Evolutionary conservation across 1,140 invertebrate genomes (phyloP), one percentile per base, ranked within the genome.

Genomic region (Procambarus virginalis): DNA sequence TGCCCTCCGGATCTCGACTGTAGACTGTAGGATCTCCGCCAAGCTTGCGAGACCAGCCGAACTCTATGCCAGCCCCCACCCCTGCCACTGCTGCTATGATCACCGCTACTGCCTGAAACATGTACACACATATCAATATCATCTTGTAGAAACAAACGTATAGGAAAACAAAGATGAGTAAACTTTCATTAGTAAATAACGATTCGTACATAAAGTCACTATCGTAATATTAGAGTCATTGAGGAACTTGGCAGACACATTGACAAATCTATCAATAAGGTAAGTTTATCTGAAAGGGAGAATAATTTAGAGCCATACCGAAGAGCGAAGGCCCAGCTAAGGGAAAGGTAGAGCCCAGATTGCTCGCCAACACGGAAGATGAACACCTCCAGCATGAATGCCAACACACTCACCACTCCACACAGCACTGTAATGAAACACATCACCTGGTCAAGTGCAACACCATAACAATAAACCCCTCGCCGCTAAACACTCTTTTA

Each of bases 1-100:
- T 84, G 89, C 91, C 91, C 70, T 92, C 89, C 1, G 91, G 89
- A 81, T 92, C 91, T 17, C 91, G 85, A 76, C 34, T 76, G 22
- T 91, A 90, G 49, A 92, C 87, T 34, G 89, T 91, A 3, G 91
- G 91, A 60, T 92, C 91, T 0, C 91, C 89, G 20, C 91, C 91
- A 9, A 92, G 78, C 58, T 91, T 92, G 58, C 91, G 85, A 1
- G 89, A 88, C 85, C 89, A 91, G 2, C 90, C 84, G 60, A 90
- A 92, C 86, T 91, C 89, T 8, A 88, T 80, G 34, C 91, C 90
- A 3, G 91, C 86, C 20, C 70, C 64, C 34, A 84, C 86, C 3
- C 91, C 91, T 12, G 85, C 83, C 17, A 88, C 55, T n/a, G 85
- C 86, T 10, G 78, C 60, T 20, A 91, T 22, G 2, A 89, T 8